A percentile compares a stretch with the other conserved stretches of the same genome.
Evolutionary conservation across 2,797 vertebrate genomes (phyloP).

Genomic region (Kryptolebias ocellatus): DNA sequence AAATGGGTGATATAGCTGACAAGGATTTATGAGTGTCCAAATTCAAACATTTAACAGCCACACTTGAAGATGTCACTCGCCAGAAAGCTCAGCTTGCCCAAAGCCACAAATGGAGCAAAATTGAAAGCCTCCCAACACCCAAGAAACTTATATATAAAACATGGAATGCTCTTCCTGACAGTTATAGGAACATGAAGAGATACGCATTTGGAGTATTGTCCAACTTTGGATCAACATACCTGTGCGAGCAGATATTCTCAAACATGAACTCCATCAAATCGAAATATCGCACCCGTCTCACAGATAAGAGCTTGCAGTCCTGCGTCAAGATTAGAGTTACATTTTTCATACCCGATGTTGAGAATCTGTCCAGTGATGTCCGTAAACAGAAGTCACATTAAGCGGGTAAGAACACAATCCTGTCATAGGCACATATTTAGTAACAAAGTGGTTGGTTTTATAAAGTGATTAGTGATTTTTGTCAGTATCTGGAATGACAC

Average conservation of each 20-base stretch:
- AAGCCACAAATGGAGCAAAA: background rate
- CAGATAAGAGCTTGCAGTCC: too few relatives aligned
- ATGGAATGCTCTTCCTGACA: conserved; percentile 3
- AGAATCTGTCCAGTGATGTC: too few relatives aligned
- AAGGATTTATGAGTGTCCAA: background rate
- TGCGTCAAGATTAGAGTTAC: too few relatives aligned
- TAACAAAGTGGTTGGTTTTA: background rate
- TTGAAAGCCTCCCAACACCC: background rate
- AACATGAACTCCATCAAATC: background rate
- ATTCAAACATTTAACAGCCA: background rate
- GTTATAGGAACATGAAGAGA: background rate
- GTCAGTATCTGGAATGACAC: background rate
- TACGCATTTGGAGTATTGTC: conserved; percentile 4
- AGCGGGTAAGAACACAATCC: too few relatives aligned
- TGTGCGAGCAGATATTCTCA: background rate
- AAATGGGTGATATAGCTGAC: background rate
- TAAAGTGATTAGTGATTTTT: background rate
- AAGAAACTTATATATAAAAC: background rate
- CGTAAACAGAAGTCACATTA: too few relatives aligned
- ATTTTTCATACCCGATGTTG: too few relatives aligned
- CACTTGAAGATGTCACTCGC: background rate
- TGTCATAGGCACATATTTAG: background rate
- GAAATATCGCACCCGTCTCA: too few relatives aligned
- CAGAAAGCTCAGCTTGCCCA: background rate
- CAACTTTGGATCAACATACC: background rate